Percentiles rank a stretch among this genome's conserved stretches.
phyloP scores from a whole-genome alignment of 2,797 vertebrate species.

The Phoebastria nigripes region DNA sequence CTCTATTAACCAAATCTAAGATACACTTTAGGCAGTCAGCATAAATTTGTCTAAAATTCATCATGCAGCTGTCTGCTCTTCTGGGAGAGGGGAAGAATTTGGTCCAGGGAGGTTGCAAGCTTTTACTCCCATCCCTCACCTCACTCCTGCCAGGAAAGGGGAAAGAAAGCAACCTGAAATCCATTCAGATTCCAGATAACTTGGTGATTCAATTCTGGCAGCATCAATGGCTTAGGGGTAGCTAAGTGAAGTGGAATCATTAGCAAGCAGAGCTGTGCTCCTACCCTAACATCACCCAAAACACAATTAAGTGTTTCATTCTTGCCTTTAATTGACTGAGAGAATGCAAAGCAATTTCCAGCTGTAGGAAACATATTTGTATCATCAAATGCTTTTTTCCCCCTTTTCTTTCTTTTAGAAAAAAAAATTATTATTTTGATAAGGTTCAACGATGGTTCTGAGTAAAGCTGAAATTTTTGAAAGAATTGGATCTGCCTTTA shows the following conservation, averaged over 20 bases:
- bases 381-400: not conserved
- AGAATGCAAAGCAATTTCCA: not conserved
- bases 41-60: not conserved
- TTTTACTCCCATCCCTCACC: not conserved
- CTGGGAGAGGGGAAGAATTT: not conserved
- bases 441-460: not conserved
- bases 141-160: not conserved
- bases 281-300: not conserved
- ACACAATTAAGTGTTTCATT: not conserved
- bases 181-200: not conserved
- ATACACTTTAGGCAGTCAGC: not conserved
- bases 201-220: not conserved
- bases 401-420: not conserved
- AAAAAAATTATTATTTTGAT: not conserved
- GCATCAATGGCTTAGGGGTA: not conserved
- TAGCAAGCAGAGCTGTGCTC: not conserved
- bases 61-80: not conserved
- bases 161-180: not conserved
- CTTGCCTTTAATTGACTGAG: not conserved
- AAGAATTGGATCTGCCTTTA: not conserved
- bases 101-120: not conserved
- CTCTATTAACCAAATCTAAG: not conserved
- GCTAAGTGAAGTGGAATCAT: not conserved
- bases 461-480: not conserved
- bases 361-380: not conserved